Conservation (phyloP, 2,113 vertebrate species). For the Nothoprocta pentlandii region DNA sequence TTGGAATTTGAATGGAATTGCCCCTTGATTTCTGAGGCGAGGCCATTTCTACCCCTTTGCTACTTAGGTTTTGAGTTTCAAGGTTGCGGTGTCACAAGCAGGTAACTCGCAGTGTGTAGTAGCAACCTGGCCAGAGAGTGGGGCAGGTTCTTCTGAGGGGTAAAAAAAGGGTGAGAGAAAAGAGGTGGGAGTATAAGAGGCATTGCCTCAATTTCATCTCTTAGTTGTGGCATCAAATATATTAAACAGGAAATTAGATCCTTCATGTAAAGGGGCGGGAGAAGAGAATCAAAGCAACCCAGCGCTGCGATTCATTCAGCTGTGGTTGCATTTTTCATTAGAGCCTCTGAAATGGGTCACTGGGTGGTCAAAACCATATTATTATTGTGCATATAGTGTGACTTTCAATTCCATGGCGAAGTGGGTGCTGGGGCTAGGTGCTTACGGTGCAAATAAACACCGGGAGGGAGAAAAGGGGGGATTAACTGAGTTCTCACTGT, state of each 20-base stretch:
- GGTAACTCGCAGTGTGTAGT: neutral
- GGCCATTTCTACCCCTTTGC: neutral
- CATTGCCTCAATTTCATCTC: neutral
- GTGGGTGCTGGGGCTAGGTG: neutral
- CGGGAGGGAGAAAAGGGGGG: neutral
- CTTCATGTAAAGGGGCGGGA: neutral
- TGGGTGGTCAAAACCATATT: neutral
- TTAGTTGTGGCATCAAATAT: neutral
- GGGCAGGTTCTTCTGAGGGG: neutral
- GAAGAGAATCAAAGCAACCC: neutral
- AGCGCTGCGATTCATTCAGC: neutral
- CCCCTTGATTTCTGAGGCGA: neutral
- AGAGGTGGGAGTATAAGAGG: neutral
- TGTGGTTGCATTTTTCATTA: slow-evolving; percentile 32
- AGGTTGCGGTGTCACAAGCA: neutral
- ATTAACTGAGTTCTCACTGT: accelerated
- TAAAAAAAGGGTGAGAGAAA: neutral
- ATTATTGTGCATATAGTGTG: slow-evolving; percentile 3
- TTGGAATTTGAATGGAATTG: slow-evolving; percentile 10
- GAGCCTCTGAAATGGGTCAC: slow-evolving; percentile 14
- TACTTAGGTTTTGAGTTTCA: neutral
- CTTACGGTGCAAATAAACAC: neutral
- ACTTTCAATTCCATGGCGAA: neutral
- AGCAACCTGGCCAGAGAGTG: neutral
- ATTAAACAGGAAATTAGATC: slow-evolving; percentile 40